Evolutionary conservation across 2,113 vertebrate genomes (phyloP).

Genomic region (Dunckerocampus dactyliophorus): DNA sequence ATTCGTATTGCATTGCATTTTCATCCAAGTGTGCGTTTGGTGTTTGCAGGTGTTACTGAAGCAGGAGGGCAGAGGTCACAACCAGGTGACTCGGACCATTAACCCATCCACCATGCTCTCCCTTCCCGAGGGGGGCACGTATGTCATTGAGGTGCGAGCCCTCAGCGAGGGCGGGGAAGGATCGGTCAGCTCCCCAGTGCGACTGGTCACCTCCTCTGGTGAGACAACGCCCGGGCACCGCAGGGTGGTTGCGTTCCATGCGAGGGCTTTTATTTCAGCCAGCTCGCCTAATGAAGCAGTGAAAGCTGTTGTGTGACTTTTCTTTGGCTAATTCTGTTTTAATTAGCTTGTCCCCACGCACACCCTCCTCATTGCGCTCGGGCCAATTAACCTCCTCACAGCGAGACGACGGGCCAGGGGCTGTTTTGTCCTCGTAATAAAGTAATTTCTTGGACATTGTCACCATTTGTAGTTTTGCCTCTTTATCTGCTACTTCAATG

Average conservation of each 20-base stretch:
- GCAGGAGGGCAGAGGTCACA: constrained; percentile 87
- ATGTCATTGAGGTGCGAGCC: constrained; percentile 88
- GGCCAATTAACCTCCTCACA: constrained; percentile 61
- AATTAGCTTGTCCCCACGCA: constrained; percentile 59
- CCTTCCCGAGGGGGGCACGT: constrained; percentile 88
- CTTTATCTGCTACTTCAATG: too few relatives aligned
- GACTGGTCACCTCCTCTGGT: constrained; percentile 91
- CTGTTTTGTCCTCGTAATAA: background rate
- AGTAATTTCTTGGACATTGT: background rate
- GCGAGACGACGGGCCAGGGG: constrained; percentile 14
- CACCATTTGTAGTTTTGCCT: too few relatives aligned
- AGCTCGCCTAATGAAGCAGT: constrained; percentile 51
- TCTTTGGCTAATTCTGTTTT: constrained; percentile 67
- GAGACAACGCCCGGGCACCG: constrained; percentile 16
- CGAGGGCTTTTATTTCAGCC: constrained; percentile 9
- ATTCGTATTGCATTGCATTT: too few relatives aligned
- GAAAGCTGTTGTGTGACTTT: constrained; percentile 52
- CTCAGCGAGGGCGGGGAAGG: constrained; percentile 92
- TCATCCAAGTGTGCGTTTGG: background rate
- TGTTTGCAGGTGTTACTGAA: constrained; percentile 81
- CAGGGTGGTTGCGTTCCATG: background rate
- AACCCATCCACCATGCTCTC: constrained; percentile 85
- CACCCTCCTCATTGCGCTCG: constrained; percentile 41
- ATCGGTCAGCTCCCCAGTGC: constrained; percentile 83
- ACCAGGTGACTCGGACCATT: constrained; percentile 88